Evolutionary conservation across 2,888 invertebrate species (phyloP), one percentile per base, ranked within the genome.

Genomic region (Clivina fossor): DNA sequence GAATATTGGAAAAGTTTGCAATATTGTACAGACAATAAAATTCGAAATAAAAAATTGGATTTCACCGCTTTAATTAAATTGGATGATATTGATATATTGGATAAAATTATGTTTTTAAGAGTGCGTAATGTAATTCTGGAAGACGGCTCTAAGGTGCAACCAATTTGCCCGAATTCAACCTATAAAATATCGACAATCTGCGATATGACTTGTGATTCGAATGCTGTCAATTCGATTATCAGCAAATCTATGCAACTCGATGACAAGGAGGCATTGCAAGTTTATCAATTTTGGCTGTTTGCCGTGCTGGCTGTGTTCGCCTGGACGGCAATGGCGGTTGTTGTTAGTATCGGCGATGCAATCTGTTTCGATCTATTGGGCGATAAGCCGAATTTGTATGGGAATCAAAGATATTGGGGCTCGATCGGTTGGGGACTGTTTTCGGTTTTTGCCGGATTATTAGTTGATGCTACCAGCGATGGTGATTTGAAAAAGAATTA

Each of bases 331-430:
- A 90, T 92, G 81, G 88, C 93, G 0, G 87, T 93, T 0, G 86
- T 90, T 2, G 88, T 93, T 13, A 91, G 90, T 60, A 82, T 95
- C 50, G 88, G 88, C 1, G 95, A 96, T 76, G 88, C 93, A 0
- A 89, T 94, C 58, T 93, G 93, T 68, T 93, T 93, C 71, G 84
- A 88, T 66, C 76, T 90, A 46, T 76, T 95, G 18, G 88, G 86
- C 38, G 82, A 85, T 3, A 80, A 82, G 48, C 81, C 84, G n/a
- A 80, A 85, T 40, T 77, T 82, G 19, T 95, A 91, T 71, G 95
- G 95, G 0, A 83, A 85, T 62, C 94, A 95, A 70, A 80, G 93
- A 35, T 76, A 93, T 58, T 95, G 88, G 84, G 93, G 95, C 0
- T 88, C 93, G 0, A 77, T 94, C 1, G 94, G 93, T 0, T 92